These are phyloP conservation scores for Drosophila sucinea DNA, from an alignment of 1,140 invertebrate genomes.

Conservation along the genomic window DNA sequence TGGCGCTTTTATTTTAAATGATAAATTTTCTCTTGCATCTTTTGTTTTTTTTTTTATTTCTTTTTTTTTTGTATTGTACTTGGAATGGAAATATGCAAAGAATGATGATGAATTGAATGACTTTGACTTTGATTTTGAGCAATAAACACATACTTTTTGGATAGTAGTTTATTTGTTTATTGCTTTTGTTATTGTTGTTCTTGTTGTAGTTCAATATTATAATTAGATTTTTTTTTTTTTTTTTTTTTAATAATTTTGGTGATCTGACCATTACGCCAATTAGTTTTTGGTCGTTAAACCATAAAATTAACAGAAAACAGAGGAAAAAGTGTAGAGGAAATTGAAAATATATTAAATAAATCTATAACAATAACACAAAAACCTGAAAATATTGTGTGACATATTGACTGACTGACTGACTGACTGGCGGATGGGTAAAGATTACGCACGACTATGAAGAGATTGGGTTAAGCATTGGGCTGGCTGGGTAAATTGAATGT, in stretches of 20 bases:
- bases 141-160: constrained; percentile 39
- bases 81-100: constrained; percentile 32
- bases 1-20: constrained; percentile 19
- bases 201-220: constrained; percentile 13
- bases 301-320: constrained; percentile 35
- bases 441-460: constrained; percentile 42
- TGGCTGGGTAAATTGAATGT: not conserved
- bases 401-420: constrained; percentile 42
- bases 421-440: constrained; percentile 48
- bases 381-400: constrained; percentile 68
- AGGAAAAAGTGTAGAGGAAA: constrained; percentile 25
- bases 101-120: constrained; percentile 37
- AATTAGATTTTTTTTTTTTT: constrained; percentile 18
- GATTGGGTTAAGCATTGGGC: not conserved
- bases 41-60: constrained; percentile 21
- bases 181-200: constrained; percentile 24
- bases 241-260: constrained; percentile 56
- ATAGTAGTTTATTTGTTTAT: constrained; percentile 22
- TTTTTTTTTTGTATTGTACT: constrained; percentile 34
- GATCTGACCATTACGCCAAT: constrained; percentile 76
- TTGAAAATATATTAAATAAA: constrained; percentile 38
- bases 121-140: constrained; percentile 14
- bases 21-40: constrained; percentile 16
- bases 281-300: constrained; percentile 62
- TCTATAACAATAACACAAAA: constrained; percentile 14